Percentiles rank a stretch among this genome's conserved stretches.
These are phyloP conservation scores for Drosophila stalkeri DNA, from an alignment of 2,888 invertebrate species.

Conservation along the genomic window DNA sequence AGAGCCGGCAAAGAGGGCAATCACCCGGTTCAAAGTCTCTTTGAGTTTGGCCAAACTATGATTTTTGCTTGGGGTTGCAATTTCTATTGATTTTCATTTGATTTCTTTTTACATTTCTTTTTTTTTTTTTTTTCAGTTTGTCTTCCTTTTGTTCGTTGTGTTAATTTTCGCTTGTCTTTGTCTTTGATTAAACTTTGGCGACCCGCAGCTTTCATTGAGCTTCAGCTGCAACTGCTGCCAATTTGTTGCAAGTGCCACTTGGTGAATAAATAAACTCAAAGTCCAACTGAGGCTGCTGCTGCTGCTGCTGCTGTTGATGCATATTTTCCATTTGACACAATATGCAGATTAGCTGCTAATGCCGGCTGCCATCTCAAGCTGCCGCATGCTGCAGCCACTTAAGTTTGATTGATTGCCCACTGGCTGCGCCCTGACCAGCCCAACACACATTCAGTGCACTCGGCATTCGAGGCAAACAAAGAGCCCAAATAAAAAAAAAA, in stretches of 20 bases:
- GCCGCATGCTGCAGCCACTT: constrained; percentile 53
- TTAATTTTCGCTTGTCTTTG: constrained; percentile 30
- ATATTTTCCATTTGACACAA: constrained; percentile 66
- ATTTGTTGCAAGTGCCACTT: constrained; percentile 65
- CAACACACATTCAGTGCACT: constrained; percentile 1
- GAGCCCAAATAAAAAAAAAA: constrained; percentile 11
- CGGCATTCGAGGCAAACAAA: constrained; percentile 1
- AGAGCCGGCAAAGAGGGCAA: constrained; percentile 77
- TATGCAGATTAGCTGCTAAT: constrained; percentile 79
- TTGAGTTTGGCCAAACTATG: constrained; percentile 32
- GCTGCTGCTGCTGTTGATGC: constrained; percentile 21
- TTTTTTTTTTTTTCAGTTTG: constrained; percentile 2
- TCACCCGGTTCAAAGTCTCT: constrained; percentile 68
- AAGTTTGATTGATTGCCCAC: constrained; percentile 76
- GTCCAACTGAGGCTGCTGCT: neutral
- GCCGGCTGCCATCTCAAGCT: constrained; percentile 36
- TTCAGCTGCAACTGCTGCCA: constrained; percentile 47
- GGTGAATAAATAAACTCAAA: constrained; percentile 41
- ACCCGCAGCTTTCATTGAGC: constrained; percentile 59
- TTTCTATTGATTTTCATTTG: constrained; percentile 74
- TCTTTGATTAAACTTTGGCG: constrained; percentile 38
- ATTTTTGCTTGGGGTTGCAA: constrained; percentile 75
- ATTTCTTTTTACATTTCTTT: constrained; percentile 9
- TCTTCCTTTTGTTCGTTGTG: constrained; percentile 30
- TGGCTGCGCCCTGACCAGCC: constrained; percentile 25